Base-by-base conservation (phyloP, 2,888 invertebrate genomes). In the Maniola hyperantus region DNA sequence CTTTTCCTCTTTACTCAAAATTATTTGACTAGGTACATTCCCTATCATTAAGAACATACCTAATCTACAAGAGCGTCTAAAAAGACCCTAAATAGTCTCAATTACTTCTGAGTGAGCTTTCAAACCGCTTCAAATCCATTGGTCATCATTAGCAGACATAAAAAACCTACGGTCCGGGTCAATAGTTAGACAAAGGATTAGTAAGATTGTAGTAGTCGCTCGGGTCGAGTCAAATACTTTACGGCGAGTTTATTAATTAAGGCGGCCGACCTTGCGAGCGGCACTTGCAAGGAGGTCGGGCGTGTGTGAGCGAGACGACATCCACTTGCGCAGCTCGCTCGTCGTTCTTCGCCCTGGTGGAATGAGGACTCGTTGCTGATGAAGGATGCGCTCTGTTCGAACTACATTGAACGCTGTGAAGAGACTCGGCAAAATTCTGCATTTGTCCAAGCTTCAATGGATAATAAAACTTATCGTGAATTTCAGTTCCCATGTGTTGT, bases 161-260 rank as follows among this genome's bases (percentile, higher is more conserved):
- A 84, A 61, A 85, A 80, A 79, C 79, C 80, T 81, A 77, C 76
- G 78, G 81, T 78, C 77, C 85, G 88, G 91, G 88, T 90, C 89
- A 91, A 90, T 89, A 89, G 85, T 86, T 89, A 91, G 90, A 91
- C 91, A 91, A 91, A 90, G 89, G 85, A 87, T 84, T 84, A 83
- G 82, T 85, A 85, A 88, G 88, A 89, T 89, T 85, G 88, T 87
- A 88, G 87, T 86, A 86, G 87, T 83, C 69, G 69, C 61, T 87
- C 88, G 79, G 83, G 91, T 91, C 91, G 89, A 88, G 89, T 91
- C 91, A 90, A 90, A 92, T 91, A 90, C 89, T 91, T 91, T 88
- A 91, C 90, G 88, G 87, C 88, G 90, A 88, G 91, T 91, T 92
- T 91, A 92, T 92, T 92, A 92, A 92, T 92, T 92, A 92, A 91